A percentile compares a stretch with the other conserved stretches of the same genome.
phyloP scores from a whole-genome alignment of 2,888 invertebrate genomes.

The Perdita meconis region DNA sequence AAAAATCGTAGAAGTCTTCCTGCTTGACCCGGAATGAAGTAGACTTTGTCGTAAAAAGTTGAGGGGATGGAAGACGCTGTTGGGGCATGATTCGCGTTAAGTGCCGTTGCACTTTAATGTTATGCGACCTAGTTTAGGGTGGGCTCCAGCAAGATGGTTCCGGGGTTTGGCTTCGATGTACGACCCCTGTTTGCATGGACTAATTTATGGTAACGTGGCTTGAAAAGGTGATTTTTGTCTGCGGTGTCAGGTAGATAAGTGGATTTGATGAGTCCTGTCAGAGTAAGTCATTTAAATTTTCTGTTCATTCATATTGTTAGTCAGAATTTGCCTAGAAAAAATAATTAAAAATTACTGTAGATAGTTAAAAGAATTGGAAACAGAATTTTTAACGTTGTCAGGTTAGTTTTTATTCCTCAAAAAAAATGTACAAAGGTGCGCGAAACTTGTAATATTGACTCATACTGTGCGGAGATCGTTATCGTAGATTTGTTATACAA shows the following conservation, averaged over 20 bases:
- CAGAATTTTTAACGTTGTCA: neutral
- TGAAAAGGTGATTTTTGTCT: slow-evolving; percentile 11
- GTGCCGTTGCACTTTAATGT: slow-evolving; percentile 26
- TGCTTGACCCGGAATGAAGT: neutral
- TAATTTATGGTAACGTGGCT: slow-evolving; percentile 8
- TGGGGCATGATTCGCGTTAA: slow-evolving; percentile 9
- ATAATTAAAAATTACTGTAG: too few species aligned
- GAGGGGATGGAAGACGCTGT: neutral
- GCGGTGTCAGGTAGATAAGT: neutral
- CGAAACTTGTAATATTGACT: slow-evolving; percentile 46
- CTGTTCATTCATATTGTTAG: too few species aligned
- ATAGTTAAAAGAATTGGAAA: too few species aligned
- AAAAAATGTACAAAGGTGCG: slow-evolving; percentile 62
- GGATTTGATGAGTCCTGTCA: neutral
- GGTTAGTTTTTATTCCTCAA: slow-evolving; percentile 50
- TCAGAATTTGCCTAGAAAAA: too few species aligned
- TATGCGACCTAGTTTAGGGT: slow-evolving; percentile 35
- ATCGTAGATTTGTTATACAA: neutral
- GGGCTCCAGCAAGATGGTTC: slow-evolving; percentile 15
- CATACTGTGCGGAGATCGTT: slow-evolving; percentile 52
- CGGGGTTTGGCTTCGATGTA: slow-evolving; percentile 19
- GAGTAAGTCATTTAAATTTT: neutral
- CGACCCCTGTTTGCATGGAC: neutral
- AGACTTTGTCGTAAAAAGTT: neutral
- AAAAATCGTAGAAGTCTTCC: neutral